Conservation (phyloP, 2,797 vertebrate genomes). For the Channa striata region DNA sequence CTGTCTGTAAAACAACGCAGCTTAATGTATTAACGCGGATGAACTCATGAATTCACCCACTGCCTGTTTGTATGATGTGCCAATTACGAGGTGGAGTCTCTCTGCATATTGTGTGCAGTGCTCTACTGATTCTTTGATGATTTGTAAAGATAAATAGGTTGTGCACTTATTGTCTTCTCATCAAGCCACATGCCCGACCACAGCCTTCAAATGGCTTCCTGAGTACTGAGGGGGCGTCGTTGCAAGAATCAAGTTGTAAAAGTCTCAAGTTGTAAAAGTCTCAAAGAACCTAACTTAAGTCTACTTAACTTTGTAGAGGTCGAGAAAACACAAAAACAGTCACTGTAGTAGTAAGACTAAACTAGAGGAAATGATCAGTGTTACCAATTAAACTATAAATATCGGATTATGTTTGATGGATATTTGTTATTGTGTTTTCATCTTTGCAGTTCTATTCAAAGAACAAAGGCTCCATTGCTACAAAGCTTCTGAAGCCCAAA, state of each 20-base stretch:
- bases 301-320: no score
- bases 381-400: neutral
- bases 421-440: slow-evolving; percentile 9
- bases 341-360: neutral
- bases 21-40: slow-evolving; percentile 7
- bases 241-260: no score
- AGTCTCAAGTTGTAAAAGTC: neutral
- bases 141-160: neutral
- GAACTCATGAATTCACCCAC: no score
- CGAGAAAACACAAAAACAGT: no score
- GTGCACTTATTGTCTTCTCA: neutral
- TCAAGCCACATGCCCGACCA: neutral
- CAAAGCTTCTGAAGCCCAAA: slow-evolving; percentile 89
- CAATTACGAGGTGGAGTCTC: no score
- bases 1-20: neutral
- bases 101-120: neutral
- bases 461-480: slow-evolving; percentile 89
- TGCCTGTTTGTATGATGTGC: no score
- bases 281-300: no score
- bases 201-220: neutral
- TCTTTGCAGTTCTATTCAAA: slow-evolving; percentile 88
- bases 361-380: neutral
- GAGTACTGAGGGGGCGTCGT: neutral
- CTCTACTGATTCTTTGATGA: neutral
- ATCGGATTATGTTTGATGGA: neutral